phyloP scores from a whole-genome alignment of 2,113 vertebrate genomes.

The Saimiri boliviensis region DNA sequence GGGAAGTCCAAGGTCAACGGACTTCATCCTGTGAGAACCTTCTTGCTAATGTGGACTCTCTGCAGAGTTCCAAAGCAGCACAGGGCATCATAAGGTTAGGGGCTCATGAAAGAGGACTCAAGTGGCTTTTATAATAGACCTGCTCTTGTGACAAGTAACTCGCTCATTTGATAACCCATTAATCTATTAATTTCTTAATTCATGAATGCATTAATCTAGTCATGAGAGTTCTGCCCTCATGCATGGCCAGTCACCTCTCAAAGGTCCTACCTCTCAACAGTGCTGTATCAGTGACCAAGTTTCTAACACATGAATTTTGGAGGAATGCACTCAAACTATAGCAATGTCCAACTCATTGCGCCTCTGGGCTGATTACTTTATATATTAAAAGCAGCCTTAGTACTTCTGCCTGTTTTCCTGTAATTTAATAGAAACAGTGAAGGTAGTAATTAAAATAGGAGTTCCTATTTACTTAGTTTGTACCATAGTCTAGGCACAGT shows the following conservation, averaged over 20 bases:
- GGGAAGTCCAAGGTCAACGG: not conserved
- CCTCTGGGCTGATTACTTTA: not conserved
- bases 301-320: not conserved
- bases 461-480: not conserved
- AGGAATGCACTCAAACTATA: not conserved
- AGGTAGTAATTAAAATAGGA: not conserved
- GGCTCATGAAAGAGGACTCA: not conserved
- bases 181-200: not conserved
- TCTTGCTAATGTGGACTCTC: not conserved
- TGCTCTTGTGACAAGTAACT: not conserved
- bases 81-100: not conserved
- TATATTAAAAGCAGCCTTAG: not conserved
- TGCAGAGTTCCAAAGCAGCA: not conserved
- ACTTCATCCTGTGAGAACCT: not conserved
- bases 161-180: not conserved
- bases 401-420: not conserved
- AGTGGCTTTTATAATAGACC: not conserved
- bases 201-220: not conserved
- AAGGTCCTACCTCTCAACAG: not conserved
- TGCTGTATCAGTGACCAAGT: not conserved
- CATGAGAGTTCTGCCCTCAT: not conserved
- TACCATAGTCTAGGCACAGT: not conserved
- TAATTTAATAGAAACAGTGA: not conserved
- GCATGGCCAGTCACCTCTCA: not conserved
- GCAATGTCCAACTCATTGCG: not conserved